Conservation (phyloP, 1,140 invertebrate species). For the Heterodera carotae region DNA sequence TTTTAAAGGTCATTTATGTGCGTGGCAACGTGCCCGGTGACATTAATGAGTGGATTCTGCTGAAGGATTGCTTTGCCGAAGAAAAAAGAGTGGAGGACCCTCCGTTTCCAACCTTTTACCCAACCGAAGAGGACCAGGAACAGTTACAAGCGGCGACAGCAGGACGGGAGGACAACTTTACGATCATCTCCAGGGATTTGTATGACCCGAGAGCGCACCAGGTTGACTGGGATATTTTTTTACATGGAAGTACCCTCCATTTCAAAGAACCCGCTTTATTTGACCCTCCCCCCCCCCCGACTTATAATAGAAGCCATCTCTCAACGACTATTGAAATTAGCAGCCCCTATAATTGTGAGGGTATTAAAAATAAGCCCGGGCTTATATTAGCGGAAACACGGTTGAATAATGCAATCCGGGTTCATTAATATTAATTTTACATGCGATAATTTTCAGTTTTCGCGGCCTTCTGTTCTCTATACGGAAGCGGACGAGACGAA, state of each 20-base stretch:
- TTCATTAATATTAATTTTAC: no score
- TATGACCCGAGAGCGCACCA: conserved; percentile 43
- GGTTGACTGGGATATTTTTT: not conserved
- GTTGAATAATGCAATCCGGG: no score
- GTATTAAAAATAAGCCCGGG: no score
- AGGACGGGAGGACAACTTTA: conserved; percentile 11
- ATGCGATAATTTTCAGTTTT: conserved; percentile 58
- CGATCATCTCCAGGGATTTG: conserved; percentile 44
- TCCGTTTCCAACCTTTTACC: conserved; percentile 58
- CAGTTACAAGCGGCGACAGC: not conserved
- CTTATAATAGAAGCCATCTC: no score
- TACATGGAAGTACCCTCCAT: no score
- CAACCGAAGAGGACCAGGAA: conserved; percentile 40
- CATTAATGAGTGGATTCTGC: conserved; percentile 50
- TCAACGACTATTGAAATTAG: no score
- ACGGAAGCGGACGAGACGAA: conserved; percentile 56
- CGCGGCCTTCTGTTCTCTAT: conserved; percentile 54
- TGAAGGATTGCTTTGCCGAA: conserved; percentile 47
- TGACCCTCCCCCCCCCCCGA: no score
- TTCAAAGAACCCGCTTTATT: no score
- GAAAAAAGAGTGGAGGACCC: conserved; percentile 52
- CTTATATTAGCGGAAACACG: no score
- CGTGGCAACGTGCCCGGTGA: conserved; percentile 59
- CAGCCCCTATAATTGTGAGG: no score
- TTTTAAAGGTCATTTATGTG: conserved; percentile 58